Percentiles rank a stretch among this genome's conserved stretches.
Conservation (phyloP, 2,797 vertebrate genomes). For the Labroides dimidiatus region DNA sequence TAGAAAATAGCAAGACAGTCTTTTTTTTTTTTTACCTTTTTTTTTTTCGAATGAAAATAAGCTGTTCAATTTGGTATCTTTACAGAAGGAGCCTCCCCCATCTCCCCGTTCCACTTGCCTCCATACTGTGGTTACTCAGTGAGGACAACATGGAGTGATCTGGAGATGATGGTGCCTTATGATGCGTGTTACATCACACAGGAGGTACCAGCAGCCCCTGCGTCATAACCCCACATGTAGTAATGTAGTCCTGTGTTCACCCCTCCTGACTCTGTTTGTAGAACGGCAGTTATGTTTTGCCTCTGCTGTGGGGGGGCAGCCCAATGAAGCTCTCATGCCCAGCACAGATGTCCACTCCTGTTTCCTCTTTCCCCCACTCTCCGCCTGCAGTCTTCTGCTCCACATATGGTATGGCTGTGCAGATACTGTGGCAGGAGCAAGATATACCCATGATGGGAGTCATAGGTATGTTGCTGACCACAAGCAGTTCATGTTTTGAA, state of each 20-base stretch:
- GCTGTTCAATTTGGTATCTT: not conserved
- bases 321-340: slow-evolving; percentile 83
- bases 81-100: slow-evolving; percentile 70
- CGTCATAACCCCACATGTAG: not conserved
- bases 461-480: slow-evolving; percentile 53
- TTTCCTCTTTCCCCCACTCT: not conserved
- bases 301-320: slow-evolving; percentile 80
- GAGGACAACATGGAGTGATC: slow-evolving; percentile 59
- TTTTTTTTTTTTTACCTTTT: no score
- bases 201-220: slow-evolving; percentile 69
- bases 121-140: slow-evolving; percentile 77
- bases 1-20: no score
- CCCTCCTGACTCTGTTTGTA: slow-evolving; percentile 30
- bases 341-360: slow-evolving; percentile 21
- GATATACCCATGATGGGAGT: slow-evolving; percentile 51
- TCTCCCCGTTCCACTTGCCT: slow-evolving; percentile 78
- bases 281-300: slow-evolving; percentile 80
- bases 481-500: not conserved
- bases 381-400: slow-evolving; percentile 76
- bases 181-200: slow-evolving; percentile 80
- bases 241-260: not conserved
- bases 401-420: slow-evolving; percentile 72
- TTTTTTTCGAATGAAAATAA: not conserved
- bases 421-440: slow-evolving; percentile 50
- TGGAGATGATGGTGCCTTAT: slow-evolving; percentile 76